These are phyloP conservation scores for Dolichoris vasculosae DNA, from an alignment of 1,140 invertebrate genomes.

Conservation along the genomic window DNA sequence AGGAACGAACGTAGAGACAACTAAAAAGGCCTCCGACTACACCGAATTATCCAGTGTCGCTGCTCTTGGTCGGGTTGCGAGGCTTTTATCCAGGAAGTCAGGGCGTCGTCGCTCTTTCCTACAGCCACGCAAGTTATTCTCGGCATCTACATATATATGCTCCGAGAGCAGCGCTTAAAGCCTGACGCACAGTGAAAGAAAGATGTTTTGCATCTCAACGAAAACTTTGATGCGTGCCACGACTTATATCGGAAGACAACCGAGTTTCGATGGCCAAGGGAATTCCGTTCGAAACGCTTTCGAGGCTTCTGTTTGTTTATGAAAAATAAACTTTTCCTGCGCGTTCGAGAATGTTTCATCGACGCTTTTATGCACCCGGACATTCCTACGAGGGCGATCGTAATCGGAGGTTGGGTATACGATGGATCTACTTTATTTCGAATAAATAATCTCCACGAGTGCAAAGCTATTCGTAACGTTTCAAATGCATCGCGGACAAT, in stretches of 20 bases:
- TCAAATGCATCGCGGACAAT: no score
- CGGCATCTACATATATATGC: neutral
- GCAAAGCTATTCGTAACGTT: no score
- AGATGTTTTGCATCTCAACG: conserved; percentile 14
- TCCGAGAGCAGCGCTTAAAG: neutral
- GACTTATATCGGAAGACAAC: neutral
- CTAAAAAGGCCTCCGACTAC: conserved; percentile 13
- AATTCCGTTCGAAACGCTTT: neutral
- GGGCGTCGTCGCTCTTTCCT: conserved; percentile 21
- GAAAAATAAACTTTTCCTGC: no score
- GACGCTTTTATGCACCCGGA: no score
- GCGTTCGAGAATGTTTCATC: no score
- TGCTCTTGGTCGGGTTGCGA: neutral
- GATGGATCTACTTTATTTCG: no score
- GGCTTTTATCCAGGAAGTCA: conserved; percentile 53
- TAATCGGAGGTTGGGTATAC: no score
- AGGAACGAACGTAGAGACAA: neutral
- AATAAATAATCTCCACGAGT: no score
- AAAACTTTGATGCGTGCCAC: neutral
- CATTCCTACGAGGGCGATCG: no score
- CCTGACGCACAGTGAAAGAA: neutral
- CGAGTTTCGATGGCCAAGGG: neutral
- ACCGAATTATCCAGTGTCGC: conserved; percentile 28
- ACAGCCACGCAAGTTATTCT: conserved; percentile 46
- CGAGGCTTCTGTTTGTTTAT: no score